phyloP scores from a whole-genome alignment of 2,888 invertebrate species.

The Campopleginae sp. region DNA sequence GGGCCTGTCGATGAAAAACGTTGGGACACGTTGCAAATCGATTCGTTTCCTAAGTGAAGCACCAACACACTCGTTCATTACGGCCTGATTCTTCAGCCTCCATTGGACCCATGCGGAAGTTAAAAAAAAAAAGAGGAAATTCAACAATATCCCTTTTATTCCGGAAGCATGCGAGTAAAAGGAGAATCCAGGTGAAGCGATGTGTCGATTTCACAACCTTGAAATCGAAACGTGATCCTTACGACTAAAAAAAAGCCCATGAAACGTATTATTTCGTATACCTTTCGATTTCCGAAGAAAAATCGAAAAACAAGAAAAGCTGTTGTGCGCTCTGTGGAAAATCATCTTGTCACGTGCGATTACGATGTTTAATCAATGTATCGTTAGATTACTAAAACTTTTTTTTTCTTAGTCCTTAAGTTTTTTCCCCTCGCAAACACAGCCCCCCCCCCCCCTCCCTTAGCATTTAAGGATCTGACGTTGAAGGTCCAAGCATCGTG shows the following conservation, averaged over 20 bases:
- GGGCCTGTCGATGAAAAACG: slow-evolving; percentile 17
- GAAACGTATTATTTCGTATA: slow-evolving; percentile 12
- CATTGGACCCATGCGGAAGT: background rate
- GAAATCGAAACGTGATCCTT: slow-evolving; percentile 56
- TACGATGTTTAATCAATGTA: slow-evolving; percentile 76
- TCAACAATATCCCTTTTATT: background rate
- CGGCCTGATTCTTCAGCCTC: background rate
- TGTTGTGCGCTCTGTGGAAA: slow-evolving; percentile 21
- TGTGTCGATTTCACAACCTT: slow-evolving; percentile 53
- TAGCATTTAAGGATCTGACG: slow-evolving; percentile 80
- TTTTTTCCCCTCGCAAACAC: slow-evolving; percentile 62
- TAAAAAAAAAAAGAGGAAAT: background rate
- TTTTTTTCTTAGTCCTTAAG: slow-evolving; percentile 72
- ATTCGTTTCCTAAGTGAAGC: slow-evolving; percentile 61
- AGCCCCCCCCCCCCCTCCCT: slow-evolving; percentile 29
- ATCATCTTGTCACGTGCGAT: slow-evolving; percentile 66
- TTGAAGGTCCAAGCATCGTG: slow-evolving; percentile 80
- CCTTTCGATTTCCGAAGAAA: slow-evolving; percentile 68
- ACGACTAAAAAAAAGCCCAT: slow-evolving; percentile 17
- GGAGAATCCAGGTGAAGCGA: slow-evolving; percentile 38
- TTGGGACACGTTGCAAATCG: slow-evolving; percentile 36
- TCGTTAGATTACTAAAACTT: slow-evolving; percentile 70
- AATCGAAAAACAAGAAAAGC: slow-evolving; percentile 19
- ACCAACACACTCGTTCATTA: slow-evolving; percentile 23
- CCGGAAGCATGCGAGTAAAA: background rate